phyloP scores from a whole-genome alignment of 2,888 invertebrate species.

The Idaea biselata region DNA sequence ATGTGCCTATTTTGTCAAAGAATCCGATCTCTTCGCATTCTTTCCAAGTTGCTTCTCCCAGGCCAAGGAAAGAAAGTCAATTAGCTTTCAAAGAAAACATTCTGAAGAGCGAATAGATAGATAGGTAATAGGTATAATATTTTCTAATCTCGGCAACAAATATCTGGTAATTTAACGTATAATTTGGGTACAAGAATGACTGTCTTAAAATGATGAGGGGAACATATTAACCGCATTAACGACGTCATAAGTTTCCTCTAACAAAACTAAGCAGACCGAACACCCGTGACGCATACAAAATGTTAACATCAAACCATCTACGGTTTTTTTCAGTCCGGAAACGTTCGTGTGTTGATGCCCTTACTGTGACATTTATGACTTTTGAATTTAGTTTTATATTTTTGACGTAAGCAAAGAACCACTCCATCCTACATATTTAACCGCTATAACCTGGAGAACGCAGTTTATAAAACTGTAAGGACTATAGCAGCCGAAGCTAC shows the following conservation, averaged over 20 bases:
- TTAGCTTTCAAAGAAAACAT: neutral
- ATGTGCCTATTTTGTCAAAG: neutral
- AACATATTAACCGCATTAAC: neutral
- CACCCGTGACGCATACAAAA: constrained; percentile 1
- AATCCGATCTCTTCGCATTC: neutral
- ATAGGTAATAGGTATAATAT: neutral
- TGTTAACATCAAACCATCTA: neutral
- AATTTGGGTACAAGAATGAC: neutral
- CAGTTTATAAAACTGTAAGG: neutral
- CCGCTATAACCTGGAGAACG: neutral
- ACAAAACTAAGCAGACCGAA: neutral
- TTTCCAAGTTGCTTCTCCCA: neutral
- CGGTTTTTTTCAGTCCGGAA: neutral
- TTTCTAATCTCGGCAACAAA: neutral
- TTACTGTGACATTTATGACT: neutral
- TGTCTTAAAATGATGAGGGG: neutral
- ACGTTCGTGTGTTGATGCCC: neutral
- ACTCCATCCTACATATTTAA: neutral
- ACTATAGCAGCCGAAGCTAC: neutral
- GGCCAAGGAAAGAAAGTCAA: neutral
- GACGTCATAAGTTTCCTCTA: neutral
- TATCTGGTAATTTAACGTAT: neutral
- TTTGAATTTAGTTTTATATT: neutral
- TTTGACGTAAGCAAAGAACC: neutral
- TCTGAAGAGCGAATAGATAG: neutral